Evolutionary conservation across 1,140 invertebrate genomes (phyloP).

Genomic region (Mactra quadrangularis): DNA sequence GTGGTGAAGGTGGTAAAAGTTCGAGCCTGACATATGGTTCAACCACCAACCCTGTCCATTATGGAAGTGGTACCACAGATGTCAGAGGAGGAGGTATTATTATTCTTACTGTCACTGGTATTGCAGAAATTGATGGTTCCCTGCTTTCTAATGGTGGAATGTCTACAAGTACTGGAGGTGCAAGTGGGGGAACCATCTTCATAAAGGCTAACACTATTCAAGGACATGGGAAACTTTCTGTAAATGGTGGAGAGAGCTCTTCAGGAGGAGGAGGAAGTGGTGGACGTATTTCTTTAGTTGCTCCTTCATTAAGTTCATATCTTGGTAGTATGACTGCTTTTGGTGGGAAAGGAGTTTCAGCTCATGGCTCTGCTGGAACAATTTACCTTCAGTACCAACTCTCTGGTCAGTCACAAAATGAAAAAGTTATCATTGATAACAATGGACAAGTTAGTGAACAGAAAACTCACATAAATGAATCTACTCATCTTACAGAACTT

Average conservation of each 20-base stretch:
- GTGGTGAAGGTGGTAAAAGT: constrained; percentile 69
- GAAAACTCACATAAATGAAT: constrained; percentile 59
- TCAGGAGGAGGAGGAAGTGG: constrained; percentile 70
- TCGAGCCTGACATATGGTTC: constrained; percentile 64
- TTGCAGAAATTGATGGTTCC: constrained; percentile 65
- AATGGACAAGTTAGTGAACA: constrained; percentile 34
- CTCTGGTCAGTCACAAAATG: constrained; percentile 62
- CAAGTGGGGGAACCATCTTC: constrained; percentile 74
- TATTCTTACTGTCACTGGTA: constrained; percentile 33
- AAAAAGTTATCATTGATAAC: constrained; percentile 66
- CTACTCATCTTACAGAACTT: constrained; percentile 55
- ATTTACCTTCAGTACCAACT: constrained; percentile 66
- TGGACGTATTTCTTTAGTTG: constrained; percentile 69
- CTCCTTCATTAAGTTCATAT: constrained; percentile 62
- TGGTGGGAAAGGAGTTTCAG: constrained; percentile 66
- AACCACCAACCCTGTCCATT: constrained; percentile 51
- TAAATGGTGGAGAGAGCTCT: constrained; percentile 63
- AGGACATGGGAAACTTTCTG: constrained; percentile 71
- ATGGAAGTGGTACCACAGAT: constrained; percentile 68
- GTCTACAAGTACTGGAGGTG: constrained; percentile 55
- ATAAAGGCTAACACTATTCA: constrained; percentile 62
- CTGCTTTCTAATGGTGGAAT: constrained; percentile 64
- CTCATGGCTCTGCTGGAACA: constrained; percentile 72
- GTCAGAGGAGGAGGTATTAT: constrained; percentile 71
- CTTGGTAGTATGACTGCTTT: constrained; percentile 55